These are phyloP conservation scores for Campoplex nolae DNA, from an alignment of 2,888 invertebrate genomes.

Conservation along the genomic window DNA sequence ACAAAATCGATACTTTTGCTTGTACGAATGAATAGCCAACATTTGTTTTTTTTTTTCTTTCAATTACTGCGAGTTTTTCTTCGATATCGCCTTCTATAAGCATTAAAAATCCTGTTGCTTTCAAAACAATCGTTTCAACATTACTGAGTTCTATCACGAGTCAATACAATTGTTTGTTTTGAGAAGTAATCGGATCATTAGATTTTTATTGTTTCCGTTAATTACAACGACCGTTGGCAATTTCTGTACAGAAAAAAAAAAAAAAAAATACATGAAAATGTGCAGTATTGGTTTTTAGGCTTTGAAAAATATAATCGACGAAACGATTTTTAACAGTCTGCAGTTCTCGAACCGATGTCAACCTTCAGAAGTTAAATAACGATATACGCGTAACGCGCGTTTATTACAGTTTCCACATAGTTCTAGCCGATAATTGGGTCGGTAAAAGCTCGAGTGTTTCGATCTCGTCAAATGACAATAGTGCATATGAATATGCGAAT, in stretches of 20 bases:
- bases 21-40: neutral
- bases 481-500: neutral
- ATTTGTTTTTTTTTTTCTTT: neutral
- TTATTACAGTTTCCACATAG: neutral
- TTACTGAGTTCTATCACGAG: neutral
- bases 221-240: neutral
- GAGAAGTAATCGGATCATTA: neutral
- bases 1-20: neutral
- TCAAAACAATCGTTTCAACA: neutral
- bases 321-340: neutral
- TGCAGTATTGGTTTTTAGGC: neutral
- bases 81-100: neutral
- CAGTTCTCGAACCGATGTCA: neutral
- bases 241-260: neutral
- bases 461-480: neutral
- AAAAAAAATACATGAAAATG: neutral
- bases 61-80: neutral
- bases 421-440: neutral
- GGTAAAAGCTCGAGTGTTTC: neutral
- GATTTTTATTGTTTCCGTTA: neutral
- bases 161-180: too few species aligned
- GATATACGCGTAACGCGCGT: neutral
- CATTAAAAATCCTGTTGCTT: neutral
- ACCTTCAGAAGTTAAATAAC: neutral
- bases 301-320: neutral